phyloP scores from a whole-genome alignment of 2,113 vertebrate genomes.

The Mola mola region DNA sequence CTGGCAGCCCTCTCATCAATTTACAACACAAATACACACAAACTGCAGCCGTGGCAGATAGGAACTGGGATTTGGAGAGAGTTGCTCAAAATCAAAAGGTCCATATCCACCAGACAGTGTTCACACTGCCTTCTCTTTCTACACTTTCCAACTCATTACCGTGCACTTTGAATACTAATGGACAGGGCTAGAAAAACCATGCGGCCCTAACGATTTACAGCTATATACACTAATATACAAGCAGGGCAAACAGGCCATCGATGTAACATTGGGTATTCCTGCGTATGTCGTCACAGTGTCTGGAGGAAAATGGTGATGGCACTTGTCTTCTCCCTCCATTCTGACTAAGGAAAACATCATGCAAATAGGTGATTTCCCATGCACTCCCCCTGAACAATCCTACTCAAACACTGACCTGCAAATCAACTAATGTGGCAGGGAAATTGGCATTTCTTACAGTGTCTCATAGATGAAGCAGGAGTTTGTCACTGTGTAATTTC shows the following conservation, averaged over 20 bases:
- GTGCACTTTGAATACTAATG: slow-evolving; percentile 52
- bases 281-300: slow-evolving; percentile 24
- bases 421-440: slow-evolving; percentile 69
- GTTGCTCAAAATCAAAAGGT: slow-evolving; percentile 40
- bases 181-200: slow-evolving; percentile 18
- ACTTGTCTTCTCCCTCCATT: slow-evolving; percentile 49
- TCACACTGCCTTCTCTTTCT: slow-evolving; percentile 30
- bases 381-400: slow-evolving; percentile 48
- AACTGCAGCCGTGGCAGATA: slow-evolving; percentile 26
- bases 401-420: slow-evolving; percentile 61
- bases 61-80: slow-evolving; percentile 32
- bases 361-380: slow-evolving; percentile 63
- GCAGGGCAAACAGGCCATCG: slow-evolving; percentile 30
- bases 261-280: slow-evolving; percentile 33
- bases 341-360: slow-evolving; percentile 59
- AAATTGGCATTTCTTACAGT: slow-evolving; percentile 62
- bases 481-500: slow-evolving; percentile 75
- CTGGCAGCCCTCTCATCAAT: slow-evolving; percentile 50
- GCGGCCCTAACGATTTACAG: slow-evolving; percentile 48
- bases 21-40: slow-evolving; percentile 32
- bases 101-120: slow-evolving; percentile 27
- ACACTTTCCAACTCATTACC: slow-evolving; percentile 38
- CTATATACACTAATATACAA: slow-evolving; percentile 41
- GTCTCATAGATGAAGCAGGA: slow-evolving; percentile 65
- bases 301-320: slow-evolving; percentile 37